Evolutionary conservation across 2,113 vertebrate species (phyloP), one percentile per base, ranked within the genome.

Genomic region (Azemiops feae): DNA sequence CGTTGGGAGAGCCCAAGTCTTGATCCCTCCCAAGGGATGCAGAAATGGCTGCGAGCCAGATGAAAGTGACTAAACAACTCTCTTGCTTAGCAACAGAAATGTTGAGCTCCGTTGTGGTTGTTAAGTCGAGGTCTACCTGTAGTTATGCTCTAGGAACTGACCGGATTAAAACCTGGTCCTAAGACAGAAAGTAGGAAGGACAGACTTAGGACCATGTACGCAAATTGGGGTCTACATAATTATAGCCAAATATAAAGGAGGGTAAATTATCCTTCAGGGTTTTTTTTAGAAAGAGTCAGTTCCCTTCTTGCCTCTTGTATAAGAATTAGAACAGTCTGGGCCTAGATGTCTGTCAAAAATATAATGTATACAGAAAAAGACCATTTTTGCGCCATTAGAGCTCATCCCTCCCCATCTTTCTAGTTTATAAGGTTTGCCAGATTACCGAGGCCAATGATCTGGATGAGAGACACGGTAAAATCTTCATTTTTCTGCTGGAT

Each of bases 381-480:
- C 16, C 2, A 0, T 6, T 81, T 39, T 81, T 81, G 16, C 0
- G 1, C 34, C 16, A 8, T 20, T 0, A 20, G 6, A 20, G 34
- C 16, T 81, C 16, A 18, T 39, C 34, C 34, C 39, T 10, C 27
- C 18, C 14, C 74, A 7, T 3, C 7, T 22, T 81, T 81, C 20
- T 81, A 43, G 20, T 81, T 43, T 43, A 8, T 10, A 43, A 43
- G 18, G 20, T 43, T 81, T 22, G 18, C 18, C 34, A 81, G 7
- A 81, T 98, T 98, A 99, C 98, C 93, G 34, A 98, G 97, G 94
- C 98, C 98, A 45, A 99, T 95, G n/a, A 98, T 52, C 96, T 98
- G 98, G 94, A 98, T 98, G 3, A 98, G 96, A 64, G 98, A 98
- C 39, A 99, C 95, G 1, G 98, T 97, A 87, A 98, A 97, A 94